These are phyloP conservation scores for Poecilia velifera DNA, from an alignment of 2,797 vertebrate genomes.

Conservation along the genomic window DNA sequence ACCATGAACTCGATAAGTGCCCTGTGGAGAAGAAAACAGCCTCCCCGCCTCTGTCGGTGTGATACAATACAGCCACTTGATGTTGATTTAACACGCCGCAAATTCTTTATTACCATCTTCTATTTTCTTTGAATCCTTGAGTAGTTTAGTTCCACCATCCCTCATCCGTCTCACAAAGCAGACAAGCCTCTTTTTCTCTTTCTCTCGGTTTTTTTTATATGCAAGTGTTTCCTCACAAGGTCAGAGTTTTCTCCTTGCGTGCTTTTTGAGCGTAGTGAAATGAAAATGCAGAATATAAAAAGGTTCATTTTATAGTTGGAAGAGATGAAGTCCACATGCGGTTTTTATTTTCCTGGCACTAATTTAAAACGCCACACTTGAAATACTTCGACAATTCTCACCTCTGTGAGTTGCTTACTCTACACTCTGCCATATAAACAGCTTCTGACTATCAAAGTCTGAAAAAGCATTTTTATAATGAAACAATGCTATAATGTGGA, in stretches of 20 bases:
- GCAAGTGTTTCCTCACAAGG: conserved; percentile 64
- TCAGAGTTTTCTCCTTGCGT: conserved; percentile 61
- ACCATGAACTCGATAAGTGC: conserved; percentile 68
- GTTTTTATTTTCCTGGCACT: conserved; percentile 34
- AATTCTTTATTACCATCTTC: conserved; percentile 29
- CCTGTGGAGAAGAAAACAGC: conserved; percentile 60
- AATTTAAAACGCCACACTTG: neutral
- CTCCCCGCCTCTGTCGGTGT: conserved; percentile 48
- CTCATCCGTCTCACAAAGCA: neutral
- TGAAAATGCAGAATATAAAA: conserved; percentile 53
- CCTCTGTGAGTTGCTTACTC: too few relatives aligned
- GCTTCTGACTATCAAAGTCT: neutral
- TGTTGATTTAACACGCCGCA: conserved; percentile 51
- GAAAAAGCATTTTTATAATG: neutral
- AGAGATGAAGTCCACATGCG: conserved; percentile 61
- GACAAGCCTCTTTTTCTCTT: conserved; percentile 8
- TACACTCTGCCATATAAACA: neutral
- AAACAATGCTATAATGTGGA: neutral
- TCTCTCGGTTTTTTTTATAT: conserved; percentile 14
- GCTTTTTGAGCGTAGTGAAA: conserved; percentile 64
- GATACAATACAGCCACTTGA: conserved; percentile 61
- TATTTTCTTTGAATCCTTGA: conserved; percentile 51
- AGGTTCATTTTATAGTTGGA: conserved; percentile 62
- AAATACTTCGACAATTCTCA: neutral
- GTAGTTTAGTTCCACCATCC: conserved; percentile 28